Base-by-base conservation (phyloP, 1,140 invertebrate genomes). In the Diabrotica virgifera region DNA sequence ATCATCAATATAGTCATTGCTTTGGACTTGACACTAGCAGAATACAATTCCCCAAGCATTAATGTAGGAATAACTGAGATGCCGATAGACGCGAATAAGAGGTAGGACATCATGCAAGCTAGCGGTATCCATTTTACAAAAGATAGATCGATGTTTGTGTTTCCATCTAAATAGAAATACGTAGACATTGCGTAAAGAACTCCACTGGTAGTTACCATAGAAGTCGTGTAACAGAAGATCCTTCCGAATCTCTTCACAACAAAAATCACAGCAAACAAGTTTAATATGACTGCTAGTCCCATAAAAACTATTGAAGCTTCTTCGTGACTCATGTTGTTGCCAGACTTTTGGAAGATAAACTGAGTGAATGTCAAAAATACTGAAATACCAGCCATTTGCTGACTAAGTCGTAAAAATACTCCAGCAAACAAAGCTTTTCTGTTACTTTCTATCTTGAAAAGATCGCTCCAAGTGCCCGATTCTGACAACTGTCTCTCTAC, bases 201-300 rank as follows among this genome's bases (percentile, higher is more conserved):
- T 51, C 9, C 46, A 51, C 46, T 51, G 46, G 9, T 11, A 2
- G 46, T 12, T 11, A 10, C 12, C 9, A 51, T 10, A 5, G 46
- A 51, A 2, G 5, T 51, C 5, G 12, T 51, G 46, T 11, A 51
- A 10, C 9, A 11, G 9, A 11, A 11, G 9, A 11, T 51, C 46
- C 46, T 51, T 12, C 46, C 46, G 5, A 51, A 51, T 51, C 12
- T 51, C 46, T 51, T 57, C 5, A 65, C 67, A 7, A 58, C 56
- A 6, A 58, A 13, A 12, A 58, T 37, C 37, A 35, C 56, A 6
- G 56, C 56, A 5, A 58, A n/a, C n/a, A 95, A 89, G 2, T 92
- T 95, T 7, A 92, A 90, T 13, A 83, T 64, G 4, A 90, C 78
- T 69, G 87, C 86, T 13, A 88, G 73, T n/a, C 56, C 56, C 24